Evolutionary conservation across 2,888 invertebrate genomes (phyloP).

Genomic region (Empis stercorea): DNA sequence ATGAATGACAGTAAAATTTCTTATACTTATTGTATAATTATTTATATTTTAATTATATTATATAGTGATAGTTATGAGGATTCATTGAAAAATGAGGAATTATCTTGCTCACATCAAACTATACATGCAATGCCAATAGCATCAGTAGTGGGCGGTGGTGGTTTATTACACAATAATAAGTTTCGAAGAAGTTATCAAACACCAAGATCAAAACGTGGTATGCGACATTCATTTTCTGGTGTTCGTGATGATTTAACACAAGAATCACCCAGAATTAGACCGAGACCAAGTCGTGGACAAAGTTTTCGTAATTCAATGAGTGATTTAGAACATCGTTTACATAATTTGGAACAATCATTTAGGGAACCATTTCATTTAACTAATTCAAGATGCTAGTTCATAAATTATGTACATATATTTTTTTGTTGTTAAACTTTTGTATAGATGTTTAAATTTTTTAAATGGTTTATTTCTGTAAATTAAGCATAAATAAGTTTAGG

Average conservation of each 20-base stretch:
- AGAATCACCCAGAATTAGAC: slow-evolving; percentile 28
- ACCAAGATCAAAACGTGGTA: slow-evolving; percentile 12
- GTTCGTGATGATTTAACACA: slow-evolving; percentile 35
- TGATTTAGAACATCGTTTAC: slow-evolving; percentile 33
- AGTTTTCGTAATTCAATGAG: slow-evolving; percentile 34
- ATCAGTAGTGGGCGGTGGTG: background rate
- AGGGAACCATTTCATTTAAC: slow-evolving; percentile 23
- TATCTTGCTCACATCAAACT: slow-evolving; percentile 9
- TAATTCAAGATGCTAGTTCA: slow-evolving; percentile 23
- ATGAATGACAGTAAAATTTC: background rate
- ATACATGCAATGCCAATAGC: slow-evolving; percentile 20
- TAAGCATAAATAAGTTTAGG: too few relatives aligned
- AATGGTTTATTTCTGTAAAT: background rate
- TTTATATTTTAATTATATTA: background rate
- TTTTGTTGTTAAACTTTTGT: slow-evolving; percentile 11
- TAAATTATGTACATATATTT: background rate
- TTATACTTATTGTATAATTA: background rate
- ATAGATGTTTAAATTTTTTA: slow-evolving; percentile 1
- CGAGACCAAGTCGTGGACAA: slow-evolving; percentile 27
- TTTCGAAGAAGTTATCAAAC: slow-evolving; percentile 13
- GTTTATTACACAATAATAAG: slow-evolving; percentile 8
- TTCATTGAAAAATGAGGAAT: slow-evolving; percentile 47
- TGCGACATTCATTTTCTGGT: slow-evolving; percentile 35
- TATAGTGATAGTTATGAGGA: slow-evolving; percentile 65
- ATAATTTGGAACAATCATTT: slow-evolving; percentile 33